phyloP scores from a whole-genome alignment of 2,113 vertebrate species.

The Mus spicilegus region DNA sequence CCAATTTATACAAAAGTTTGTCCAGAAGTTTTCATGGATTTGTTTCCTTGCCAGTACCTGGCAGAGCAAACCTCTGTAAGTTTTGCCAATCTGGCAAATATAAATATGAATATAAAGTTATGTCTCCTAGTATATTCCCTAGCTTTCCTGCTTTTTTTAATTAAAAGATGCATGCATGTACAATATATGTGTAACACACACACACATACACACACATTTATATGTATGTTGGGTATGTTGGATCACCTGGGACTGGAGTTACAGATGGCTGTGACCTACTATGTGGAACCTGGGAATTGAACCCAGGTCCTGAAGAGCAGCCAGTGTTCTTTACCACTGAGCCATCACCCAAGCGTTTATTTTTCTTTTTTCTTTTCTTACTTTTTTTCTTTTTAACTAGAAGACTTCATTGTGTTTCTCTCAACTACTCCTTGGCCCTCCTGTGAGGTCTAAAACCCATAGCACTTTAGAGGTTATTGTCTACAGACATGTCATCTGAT shows the following conservation, averaged over 20 bases:
- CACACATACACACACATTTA: too few species aligned
- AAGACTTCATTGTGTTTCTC: background rate
- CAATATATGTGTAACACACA: too few species aligned
- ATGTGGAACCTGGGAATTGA: background rate
- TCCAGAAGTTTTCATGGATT: slow-evolving; percentile 37
- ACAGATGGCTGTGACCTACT: too few species aligned
- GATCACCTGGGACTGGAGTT: too few species aligned
- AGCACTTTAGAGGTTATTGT: background rate
- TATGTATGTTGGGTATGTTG: too few species aligned
- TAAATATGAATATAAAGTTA: slow-evolving; percentile 23
- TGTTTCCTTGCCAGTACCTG: slow-evolving; percentile 1
- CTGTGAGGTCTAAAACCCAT: background rate
- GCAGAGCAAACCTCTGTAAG: slow-evolving; percentile 1
- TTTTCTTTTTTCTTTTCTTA: background rate
- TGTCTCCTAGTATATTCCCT: background rate
- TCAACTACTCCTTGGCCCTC: background rate
- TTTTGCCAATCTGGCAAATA: background rate
- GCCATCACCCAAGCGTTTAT: background rate
- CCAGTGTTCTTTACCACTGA: background rate
- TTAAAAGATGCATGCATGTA: background rate
- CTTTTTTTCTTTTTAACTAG: background rate
- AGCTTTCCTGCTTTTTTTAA: background rate
- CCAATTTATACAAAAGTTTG: background rate
- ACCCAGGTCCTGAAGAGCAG: background rate
- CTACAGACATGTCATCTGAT: background rate